Conservation (phyloP, 2,797 vertebrate genomes). For the Chelidonichthys spinosus region DNA sequence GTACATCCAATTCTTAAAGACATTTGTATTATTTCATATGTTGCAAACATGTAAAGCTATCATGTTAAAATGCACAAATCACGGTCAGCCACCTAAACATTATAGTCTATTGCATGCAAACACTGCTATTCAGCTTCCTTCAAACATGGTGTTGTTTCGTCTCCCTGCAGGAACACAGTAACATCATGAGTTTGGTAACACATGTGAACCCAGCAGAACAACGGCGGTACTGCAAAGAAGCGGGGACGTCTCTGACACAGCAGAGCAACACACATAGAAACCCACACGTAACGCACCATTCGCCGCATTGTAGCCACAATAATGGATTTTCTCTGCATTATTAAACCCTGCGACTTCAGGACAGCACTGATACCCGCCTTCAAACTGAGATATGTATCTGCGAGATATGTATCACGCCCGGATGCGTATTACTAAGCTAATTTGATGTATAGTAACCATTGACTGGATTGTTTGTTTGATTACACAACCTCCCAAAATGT, state of each 20-base stretch:
- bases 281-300: constrained; percentile 2
- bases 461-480: constrained; percentile 27
- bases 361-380: constrained; percentile 11
- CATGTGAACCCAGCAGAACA: constrained; percentile 11
- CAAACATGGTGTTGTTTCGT: background rate
- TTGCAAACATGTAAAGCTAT: background rate
- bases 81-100: background rate
- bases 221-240: constrained; percentile 6
- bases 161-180: background rate
- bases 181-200: background rate
- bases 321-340: constrained; percentile 62
- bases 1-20: background rate
- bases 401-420: background rate
- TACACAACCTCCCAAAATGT: constrained; percentile 53
- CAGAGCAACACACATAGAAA: constrained; percentile 16
- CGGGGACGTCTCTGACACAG: background rate
- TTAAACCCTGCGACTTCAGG: constrained; percentile 35
- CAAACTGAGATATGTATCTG: background rate
- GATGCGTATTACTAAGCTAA: background rate
- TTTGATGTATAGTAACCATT: background rate
- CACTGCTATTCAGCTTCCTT: background rate
- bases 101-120: background rate
- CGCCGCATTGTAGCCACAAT: constrained; percentile 29
- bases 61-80: background rate
- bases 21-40: background rate